Conservation (phyloP, 2,888 invertebrate genomes). For the Seira musarum region DNA sequence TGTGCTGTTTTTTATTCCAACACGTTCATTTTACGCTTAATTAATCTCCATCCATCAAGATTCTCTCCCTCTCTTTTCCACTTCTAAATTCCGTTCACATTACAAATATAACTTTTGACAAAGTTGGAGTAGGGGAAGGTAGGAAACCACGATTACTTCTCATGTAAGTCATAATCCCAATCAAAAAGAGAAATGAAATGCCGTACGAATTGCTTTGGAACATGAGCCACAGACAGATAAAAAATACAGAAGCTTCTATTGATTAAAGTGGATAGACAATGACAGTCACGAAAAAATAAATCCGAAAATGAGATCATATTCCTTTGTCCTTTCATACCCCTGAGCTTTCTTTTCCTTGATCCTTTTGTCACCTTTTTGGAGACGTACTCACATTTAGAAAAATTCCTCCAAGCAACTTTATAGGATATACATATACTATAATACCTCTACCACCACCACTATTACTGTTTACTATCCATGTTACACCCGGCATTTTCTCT, state of each 20-base stretch:
- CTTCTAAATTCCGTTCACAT: no score
- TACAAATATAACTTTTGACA: no score
- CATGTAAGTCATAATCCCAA: not conserved
- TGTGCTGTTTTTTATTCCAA: not conserved
- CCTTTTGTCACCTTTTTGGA: not conserved
- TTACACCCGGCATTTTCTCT: no score
- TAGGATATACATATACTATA: no score
- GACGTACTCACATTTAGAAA: not conserved
- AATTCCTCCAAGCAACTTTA: not conserved
- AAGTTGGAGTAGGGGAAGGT: no score
- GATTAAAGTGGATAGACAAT: slow-evolving; percentile 5
- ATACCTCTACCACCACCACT: no score
- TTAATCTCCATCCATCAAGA: slow-evolving; percentile 12
- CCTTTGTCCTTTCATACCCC: not conserved
- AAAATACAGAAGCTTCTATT: not conserved
- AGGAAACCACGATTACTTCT: not conserved
- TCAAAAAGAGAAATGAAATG: not conserved
- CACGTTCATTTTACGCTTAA: slow-evolving; percentile 12
- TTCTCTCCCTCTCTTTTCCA: not conserved
- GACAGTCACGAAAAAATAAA: not conserved
- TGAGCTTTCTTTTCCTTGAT: not conserved
- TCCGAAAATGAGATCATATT: not conserved
- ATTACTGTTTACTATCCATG: no score
- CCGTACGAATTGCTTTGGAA: not conserved
- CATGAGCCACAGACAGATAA: not conserved